Conservation (phyloP, 2,113 vertebrate genomes). For the Sula dactylatra region DNA sequence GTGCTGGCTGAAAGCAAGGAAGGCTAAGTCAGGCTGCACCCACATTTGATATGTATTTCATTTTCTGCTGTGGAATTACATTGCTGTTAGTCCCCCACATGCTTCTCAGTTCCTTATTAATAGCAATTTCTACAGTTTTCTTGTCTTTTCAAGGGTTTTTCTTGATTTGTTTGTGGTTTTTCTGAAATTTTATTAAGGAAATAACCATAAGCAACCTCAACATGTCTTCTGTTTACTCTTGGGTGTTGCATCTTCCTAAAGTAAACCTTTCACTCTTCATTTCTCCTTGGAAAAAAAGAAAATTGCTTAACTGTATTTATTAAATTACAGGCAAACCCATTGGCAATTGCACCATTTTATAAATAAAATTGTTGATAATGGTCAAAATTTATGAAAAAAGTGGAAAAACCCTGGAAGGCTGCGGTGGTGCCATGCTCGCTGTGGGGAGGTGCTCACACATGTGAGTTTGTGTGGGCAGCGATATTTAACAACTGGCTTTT, state of each 20-base stretch:
- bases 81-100: background rate
- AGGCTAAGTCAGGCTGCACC: background rate
- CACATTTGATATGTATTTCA: fast-evolving
- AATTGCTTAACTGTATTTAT: background rate
- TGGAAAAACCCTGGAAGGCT: conserved; percentile 8
- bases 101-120: background rate
- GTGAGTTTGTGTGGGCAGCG: background rate
- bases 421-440: background rate
- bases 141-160: background rate
- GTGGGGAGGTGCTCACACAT: background rate
- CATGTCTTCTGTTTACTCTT: background rate
- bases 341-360: background rate
- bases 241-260: background rate
- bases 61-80: background rate
- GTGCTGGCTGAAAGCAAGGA: background rate
- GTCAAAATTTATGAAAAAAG: background rate
- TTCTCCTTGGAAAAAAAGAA: background rate
- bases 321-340: background rate
- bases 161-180: background rate
- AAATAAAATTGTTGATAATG: background rate
- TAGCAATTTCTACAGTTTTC: background rate
- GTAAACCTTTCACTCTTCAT: background rate
- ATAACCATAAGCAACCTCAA: background rate
- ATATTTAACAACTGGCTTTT: background rate
- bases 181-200: background rate